Conservation (phyloP, 2,113 vertebrate genomes). For the Leuciscus idus region DNA sequence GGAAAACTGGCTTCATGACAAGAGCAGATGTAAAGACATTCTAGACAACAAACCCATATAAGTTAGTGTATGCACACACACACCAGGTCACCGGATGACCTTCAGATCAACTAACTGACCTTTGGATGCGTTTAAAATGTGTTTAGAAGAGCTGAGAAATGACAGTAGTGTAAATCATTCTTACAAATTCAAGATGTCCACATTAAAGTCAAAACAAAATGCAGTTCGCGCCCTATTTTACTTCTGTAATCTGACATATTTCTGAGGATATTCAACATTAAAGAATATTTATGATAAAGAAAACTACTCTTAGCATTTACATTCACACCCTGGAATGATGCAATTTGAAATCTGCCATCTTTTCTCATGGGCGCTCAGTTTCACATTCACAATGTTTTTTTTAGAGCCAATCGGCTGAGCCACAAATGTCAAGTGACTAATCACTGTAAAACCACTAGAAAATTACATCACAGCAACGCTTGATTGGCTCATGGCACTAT, state of each 20-base stretch:
- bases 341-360: conserved; percentile 5
- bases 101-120: conserved; percentile 30
- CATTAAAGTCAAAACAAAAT: neutral
- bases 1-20: conserved; percentile 58
- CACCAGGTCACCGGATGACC: conserved; percentile 47
- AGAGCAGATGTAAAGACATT: conserved; percentile 59
- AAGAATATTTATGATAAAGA: neutral
- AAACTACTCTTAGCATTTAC: neutral
- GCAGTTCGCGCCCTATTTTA: neutral
- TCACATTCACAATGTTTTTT: neutral
- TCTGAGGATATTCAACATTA: neutral
- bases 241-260: neutral
- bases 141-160: neutral
- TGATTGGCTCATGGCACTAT: neutral
- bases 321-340: conserved; percentile 8
- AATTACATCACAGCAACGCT: neutral
- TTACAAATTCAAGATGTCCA: neutral
- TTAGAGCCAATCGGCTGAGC: neutral
- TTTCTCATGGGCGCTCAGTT: neutral
- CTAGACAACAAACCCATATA: conserved; percentile 43
- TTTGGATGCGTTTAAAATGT: neutral
- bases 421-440: conserved; percentile 6
- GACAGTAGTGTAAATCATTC: neutral
- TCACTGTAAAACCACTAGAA: neutral
- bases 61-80: conserved; percentile 30